Percentiles rank a stretch among this genome's conserved stretches.
Conservation (phyloP, 2,888 invertebrate genomes). For the Caradrina clavipalpis region DNA sequence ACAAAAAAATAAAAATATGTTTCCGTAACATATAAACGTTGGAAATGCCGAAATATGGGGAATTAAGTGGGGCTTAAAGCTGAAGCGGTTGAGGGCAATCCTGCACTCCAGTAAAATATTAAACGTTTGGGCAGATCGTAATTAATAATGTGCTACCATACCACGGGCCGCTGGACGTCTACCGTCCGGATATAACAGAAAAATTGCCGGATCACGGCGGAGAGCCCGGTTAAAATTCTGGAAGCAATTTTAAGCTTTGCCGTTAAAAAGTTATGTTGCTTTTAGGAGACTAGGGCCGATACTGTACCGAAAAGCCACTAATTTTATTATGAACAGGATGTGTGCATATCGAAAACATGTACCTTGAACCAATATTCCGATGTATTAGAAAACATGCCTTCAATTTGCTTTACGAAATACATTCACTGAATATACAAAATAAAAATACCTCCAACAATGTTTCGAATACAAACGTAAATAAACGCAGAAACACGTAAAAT, state of each 20-base stretch:
- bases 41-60: slow-evolving; percentile 83
- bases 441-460: slow-evolving; percentile 10
- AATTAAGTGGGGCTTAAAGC: slow-evolving; percentile 86
- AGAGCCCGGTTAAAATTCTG: slow-evolving; percentile 79
- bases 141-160: slow-evolving; percentile 87
- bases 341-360: slow-evolving; percentile 47
- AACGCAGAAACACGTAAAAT: slow-evolving; percentile 50
- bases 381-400: not conserved
- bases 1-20: slow-evolving; percentile 77
- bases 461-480: slow-evolving; percentile 40
- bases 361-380: slow-evolving; percentile 33
- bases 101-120: slow-evolving; percentile 87
- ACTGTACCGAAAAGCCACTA: slow-evolving; percentile 68
- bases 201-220: slow-evolving; percentile 85
- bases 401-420: not conserved
- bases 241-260: slow-evolving; percentile 77
- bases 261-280: slow-evolving; percentile 74
- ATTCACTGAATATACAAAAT: slow-evolving; percentile 18
- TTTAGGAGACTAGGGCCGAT: slow-evolving; percentile 71
- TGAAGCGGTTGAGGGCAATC: slow-evolving; percentile 80
- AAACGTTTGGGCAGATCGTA: slow-evolving; percentile 84
- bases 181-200: slow-evolving; percentile 84
- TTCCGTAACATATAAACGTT: slow-evolving; percentile 77
- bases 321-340: slow-evolving; percentile 69
- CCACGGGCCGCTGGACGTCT: slow-evolving; percentile 73